Percentiles rank a stretch among this genome's conserved stretches.
Conservation (phyloP, 1,140 invertebrate genomes). For the Brachionus sp. region DNA sequence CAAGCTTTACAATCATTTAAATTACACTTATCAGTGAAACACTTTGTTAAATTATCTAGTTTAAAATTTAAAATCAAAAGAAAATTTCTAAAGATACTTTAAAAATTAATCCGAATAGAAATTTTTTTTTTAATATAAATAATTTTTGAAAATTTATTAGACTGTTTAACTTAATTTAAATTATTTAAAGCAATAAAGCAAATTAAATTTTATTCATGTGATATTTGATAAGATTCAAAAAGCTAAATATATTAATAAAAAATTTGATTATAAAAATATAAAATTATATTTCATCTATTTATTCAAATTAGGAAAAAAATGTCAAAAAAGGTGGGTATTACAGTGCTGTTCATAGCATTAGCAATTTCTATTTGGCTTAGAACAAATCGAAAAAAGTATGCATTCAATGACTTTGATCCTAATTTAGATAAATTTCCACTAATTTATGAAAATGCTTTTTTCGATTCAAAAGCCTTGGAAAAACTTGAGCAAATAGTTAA, state of each 20-base stretch:
- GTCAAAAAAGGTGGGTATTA: not conserved
- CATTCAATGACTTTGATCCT: not conserved
- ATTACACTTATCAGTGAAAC: too few species aligned
- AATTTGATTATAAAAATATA: not conserved
- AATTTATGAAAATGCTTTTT: slow-evolving; percentile 39
- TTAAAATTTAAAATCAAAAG: too few species aligned
- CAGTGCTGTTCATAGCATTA: not conserved
- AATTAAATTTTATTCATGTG: not conserved
- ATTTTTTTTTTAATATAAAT: too few species aligned
- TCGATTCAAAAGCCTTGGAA: not conserved
- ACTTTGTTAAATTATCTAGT: too few species aligned
- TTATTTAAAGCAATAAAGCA: not conserved
- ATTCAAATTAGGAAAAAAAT: not conserved
- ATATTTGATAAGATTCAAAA: not conserved
- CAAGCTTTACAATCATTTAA: too few species aligned
- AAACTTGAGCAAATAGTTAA: slow-evolving; percentile 11
- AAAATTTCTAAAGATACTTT: too few species aligned
- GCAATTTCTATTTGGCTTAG: not conserved
- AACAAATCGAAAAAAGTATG: not conserved
- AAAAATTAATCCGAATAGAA: too few species aligned
- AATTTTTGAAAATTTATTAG: too few species aligned
- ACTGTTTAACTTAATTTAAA: too few species aligned
- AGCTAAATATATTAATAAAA: not conserved
- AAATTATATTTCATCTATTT: not conserved
- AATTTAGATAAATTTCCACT: not conserved